phyloP scores from a whole-genome alignment of 2,888 invertebrate species.

The Lithophane ornitopus region DNA sequence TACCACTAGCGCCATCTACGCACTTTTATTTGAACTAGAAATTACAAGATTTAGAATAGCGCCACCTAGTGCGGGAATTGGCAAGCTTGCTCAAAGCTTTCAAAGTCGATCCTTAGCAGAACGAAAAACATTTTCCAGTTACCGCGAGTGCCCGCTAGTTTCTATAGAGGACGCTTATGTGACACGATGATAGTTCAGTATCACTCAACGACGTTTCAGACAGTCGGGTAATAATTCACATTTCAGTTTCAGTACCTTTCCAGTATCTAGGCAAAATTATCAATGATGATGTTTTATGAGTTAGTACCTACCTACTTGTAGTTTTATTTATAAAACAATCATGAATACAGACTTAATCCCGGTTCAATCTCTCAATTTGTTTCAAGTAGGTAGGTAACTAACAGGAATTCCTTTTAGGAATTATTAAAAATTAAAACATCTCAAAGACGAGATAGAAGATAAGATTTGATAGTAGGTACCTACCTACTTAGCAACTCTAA shows the following conservation, averaged over 20 bases:
- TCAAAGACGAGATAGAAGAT: background rate
- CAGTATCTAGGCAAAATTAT: background rate
- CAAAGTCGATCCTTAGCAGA: background rate
- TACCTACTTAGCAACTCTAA: background rate
- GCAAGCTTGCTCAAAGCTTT: slow-evolving; percentile 16
- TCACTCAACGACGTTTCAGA: background rate
- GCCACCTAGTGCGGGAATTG: slow-evolving; percentile 50
- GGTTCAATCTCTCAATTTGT: background rate
- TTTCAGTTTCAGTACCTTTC: background rate
- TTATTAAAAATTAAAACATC: background rate
- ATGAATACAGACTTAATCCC: too few species aligned
- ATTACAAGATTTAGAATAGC: slow-evolving; percentile 22
- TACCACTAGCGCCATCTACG: slow-evolving; percentile 55
- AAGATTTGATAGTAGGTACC: background rate
- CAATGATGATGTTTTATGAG: background rate
- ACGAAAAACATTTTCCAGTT: slow-evolving; percentile 3
- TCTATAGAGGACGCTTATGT: slow-evolving; percentile 36
- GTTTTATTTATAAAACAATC: too few species aligned
- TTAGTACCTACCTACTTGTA: background rate
- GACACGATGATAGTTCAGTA: background rate
- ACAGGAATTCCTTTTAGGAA: background rate
- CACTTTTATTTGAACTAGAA: slow-evolving; percentile 20
- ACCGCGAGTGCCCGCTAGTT: slow-evolving; percentile 9
- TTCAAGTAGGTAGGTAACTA: background rate
- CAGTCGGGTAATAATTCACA: background rate